Percentiles rank a stretch among this genome's conserved stretches.
phyloP scores from a whole-genome alignment of 2,888 invertebrate genomes.

The Cacoxenus indagator region DNA sequence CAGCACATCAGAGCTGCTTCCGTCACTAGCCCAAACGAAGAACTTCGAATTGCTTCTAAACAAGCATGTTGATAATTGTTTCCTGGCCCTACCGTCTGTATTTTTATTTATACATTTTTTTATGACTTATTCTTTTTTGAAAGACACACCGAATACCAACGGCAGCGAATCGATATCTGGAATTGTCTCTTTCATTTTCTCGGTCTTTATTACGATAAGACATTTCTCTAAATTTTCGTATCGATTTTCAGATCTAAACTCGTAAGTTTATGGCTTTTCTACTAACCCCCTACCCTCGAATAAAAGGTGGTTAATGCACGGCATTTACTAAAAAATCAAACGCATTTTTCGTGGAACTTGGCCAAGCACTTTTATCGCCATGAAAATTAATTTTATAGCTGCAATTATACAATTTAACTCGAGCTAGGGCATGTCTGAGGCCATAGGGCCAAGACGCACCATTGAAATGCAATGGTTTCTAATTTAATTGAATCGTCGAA shows the following conservation, averaged over 20 bases:
- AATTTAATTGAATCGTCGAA: conserved; percentile 8
- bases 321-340: neutral
- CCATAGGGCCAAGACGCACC: neutral
- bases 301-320: neutral
- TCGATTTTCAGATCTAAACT: neutral
- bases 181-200: conserved; percentile 7
- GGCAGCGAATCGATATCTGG: neutral
- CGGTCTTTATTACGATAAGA: conserved; percentile 43
- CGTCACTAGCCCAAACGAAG: conserved; percentile 23
- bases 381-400: conserved; percentile 62
- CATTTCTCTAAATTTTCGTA: conserved; percentile 4
- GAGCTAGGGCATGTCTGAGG: neutral
- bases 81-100: conserved; percentile 50
- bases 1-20: conserved; percentile 30
- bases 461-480: conserved; percentile 12
- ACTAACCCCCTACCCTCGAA: neutral
- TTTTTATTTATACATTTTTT: conserved; percentile 23
- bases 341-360: conserved; percentile 18
- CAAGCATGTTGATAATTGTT: conserved; percentile 62
- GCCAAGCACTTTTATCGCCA: conserved; percentile 57
- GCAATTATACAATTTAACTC: conserved; percentile 28
- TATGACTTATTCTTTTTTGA: neutral
- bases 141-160: too few species aligned
- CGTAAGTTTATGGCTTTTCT: neutral
- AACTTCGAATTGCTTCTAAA: conserved; percentile 32